Percentiles rank a stretch among this genome's conserved stretches.
Evolutionary conservation across 2,113 vertebrate genomes (phyloP).

Genomic region (Pseudopipra pipra): DNA sequence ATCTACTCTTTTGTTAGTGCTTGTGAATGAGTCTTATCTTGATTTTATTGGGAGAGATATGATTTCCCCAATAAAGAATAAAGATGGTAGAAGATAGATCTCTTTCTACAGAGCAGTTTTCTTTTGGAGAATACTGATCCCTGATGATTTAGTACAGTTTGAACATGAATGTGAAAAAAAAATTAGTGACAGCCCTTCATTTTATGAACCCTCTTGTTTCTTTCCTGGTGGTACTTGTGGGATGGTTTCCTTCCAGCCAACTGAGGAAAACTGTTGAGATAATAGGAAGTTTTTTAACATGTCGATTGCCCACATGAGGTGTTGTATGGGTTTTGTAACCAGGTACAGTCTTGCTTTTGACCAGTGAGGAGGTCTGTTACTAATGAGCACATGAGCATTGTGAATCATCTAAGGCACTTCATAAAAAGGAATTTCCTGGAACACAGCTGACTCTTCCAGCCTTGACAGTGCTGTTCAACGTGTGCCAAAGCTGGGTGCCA

Average conservation of each 20-base stretch:
- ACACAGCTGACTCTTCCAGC: background rate
- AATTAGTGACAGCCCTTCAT: background rate
- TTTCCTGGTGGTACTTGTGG: background rate
- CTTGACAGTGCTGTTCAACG: accelerated
- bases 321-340: background rate
- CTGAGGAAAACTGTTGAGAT: background rate
- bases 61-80: background rate
- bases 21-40: background rate
- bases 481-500: background rate
- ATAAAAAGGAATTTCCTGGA: background rate
- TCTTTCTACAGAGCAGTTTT: background rate
- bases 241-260: background rate
- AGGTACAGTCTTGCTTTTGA: background rate
- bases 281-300: background rate
- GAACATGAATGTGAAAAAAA: background rate
- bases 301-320: background rate
- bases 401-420: background rate
- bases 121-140: background rate
- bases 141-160: background rate
- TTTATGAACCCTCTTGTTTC: background rate
- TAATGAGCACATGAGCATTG: background rate
- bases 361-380: background rate
- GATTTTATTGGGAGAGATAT: background rate
- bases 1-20: background rate
- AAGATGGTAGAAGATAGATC: background rate